Evolutionary conservation across 2,888 invertebrate genomes (phyloP), one percentile per base, ranked within the genome.

Genomic region (Allophyes oxyacanthae): DNA sequence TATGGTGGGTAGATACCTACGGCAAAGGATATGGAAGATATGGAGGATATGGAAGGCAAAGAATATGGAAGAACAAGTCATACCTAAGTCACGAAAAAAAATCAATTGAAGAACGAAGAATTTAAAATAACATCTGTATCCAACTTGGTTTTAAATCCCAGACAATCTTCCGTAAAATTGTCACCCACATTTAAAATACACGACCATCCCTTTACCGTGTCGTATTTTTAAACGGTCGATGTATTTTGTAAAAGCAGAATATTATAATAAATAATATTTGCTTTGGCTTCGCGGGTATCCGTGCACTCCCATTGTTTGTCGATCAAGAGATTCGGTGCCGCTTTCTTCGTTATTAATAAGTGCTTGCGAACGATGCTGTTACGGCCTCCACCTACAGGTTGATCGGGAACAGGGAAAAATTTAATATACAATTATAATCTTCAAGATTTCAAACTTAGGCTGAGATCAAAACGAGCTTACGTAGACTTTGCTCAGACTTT

Each of bases 291-390:
- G 85, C 83, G 69, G 74, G 79, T 77, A 79, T 80, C 82, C 79
- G 75, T 80, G 83, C 83, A 86, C 92, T 84, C 88, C 90, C 90
- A 87, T 82, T 87, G 86, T 88, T 86, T 87, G 90, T 83, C 86
- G 90, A 94, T 94, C 91, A 88, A 77, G 79, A 85, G 83, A 92
- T 92, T 92, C 82, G 84, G 85, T 81, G 79, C 79, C 80, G 86
- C 92, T 92, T 92, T 92, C 92, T 90, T 91, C 89, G 86, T 89
- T 92, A 92, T 91, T 93, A 94, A 91, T 93, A 93, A 92, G 90
- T 85, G 88, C 91, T 83, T 82, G 87, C 87, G 82, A 87, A 87
- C 87, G 86, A 83, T 87, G 87, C 83, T 79, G 85, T 89, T 88
- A 88, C 88, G 82, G 85, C 86, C 64, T 63, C 37, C 28, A 54